phyloP scores from a whole-genome alignment of 37 sponge, comb jelly and placozoan genomes.

The Halichondria panicea region DNA sequence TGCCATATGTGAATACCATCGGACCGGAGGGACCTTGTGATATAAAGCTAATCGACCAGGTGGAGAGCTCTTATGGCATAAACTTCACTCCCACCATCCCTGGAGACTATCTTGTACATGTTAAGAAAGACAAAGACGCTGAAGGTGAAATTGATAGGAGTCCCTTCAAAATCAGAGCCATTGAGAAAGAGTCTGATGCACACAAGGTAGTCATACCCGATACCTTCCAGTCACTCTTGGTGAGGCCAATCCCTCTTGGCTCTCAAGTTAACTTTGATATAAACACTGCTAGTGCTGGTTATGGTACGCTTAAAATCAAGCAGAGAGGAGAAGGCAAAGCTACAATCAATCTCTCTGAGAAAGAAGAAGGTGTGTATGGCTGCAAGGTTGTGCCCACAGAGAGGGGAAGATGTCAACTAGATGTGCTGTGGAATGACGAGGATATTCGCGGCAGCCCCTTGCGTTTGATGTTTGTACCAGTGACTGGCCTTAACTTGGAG shows the following conservation, averaged over 20 bases:
- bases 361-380: constrained; percentile 35
- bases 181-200: constrained; percentile 32
- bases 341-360: constrained; percentile 17
- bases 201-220: constrained; percentile 44
- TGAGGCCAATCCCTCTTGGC: constrained; percentile 27
- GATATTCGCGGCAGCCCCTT: constrained; percentile 75
- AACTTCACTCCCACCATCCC: constrained; percentile 20
- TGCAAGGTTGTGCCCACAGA: constrained; percentile 17
- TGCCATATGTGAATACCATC: neutral
- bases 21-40: constrained; percentile 31
- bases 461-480: neutral
- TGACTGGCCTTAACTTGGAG: constrained; percentile 30
- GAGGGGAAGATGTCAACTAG: constrained; percentile 29
- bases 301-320: constrained; percentile 57
- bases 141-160: constrained; percentile 1
- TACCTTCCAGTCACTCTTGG: constrained; percentile 19
- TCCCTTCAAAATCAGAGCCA: constrained; percentile 41
- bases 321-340: constrained; percentile 40
- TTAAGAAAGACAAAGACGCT: neutral
- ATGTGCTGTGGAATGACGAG: constrained; percentile 45
- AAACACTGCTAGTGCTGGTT: constrained; percentile 68
- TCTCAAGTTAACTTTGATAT: constrained; percentile 42
- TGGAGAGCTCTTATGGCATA: constrained; percentile 7
- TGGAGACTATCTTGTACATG: constrained; percentile 38
- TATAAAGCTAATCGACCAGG: neutral